A percentile compares a stretch with the other conserved stretches of the same genome.
Evolutionary conservation across 1,140 invertebrate genomes (phyloP).

Genomic region (Cephus cinctus): DNA sequence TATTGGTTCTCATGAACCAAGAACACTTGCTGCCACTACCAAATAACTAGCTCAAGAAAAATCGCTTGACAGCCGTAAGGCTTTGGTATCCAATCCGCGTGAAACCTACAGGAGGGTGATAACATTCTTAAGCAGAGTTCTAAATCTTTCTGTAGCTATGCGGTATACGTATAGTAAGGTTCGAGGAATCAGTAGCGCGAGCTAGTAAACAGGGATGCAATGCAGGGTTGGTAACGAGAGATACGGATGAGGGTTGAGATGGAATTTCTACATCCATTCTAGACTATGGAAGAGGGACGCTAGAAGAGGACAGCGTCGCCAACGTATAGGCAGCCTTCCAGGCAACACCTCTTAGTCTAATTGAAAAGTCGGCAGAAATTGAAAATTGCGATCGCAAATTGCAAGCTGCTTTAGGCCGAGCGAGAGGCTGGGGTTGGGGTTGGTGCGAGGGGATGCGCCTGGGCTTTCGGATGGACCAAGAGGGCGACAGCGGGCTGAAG

Average conservation of each 20-base stretch:
- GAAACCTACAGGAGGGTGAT: too few relatives aligned
- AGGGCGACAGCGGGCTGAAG: constrained; percentile 8
- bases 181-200: constrained; percentile 4
- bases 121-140: too few relatives aligned
- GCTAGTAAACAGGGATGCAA: constrained; percentile 11
- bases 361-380: constrained; percentile 58
- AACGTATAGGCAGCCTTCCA: constrained; percentile 17
- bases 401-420: constrained; percentile 49
- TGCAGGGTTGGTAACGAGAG: constrained; percentile 2
- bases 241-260: background rate
- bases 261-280: too few relatives aligned
- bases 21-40: too few relatives aligned
- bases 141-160: too few relatives aligned
- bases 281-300: too few relatives aligned
- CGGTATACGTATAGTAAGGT: too few relatives aligned
- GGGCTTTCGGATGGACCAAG: constrained; percentile 24
- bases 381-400: constrained; percentile 58
- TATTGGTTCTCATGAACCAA: too few relatives aligned
- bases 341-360: constrained; percentile 56
- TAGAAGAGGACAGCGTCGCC: constrained; percentile 11
- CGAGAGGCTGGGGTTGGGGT: constrained; percentile 15
- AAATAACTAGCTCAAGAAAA: too few relatives aligned
- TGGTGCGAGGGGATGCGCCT: too few relatives aligned
- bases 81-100: too few relatives aligned
- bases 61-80: too few relatives aligned